Evolutionary conservation across 2,113 vertebrate genomes (phyloP).

Genomic region (Pedetes capensis): DNA sequence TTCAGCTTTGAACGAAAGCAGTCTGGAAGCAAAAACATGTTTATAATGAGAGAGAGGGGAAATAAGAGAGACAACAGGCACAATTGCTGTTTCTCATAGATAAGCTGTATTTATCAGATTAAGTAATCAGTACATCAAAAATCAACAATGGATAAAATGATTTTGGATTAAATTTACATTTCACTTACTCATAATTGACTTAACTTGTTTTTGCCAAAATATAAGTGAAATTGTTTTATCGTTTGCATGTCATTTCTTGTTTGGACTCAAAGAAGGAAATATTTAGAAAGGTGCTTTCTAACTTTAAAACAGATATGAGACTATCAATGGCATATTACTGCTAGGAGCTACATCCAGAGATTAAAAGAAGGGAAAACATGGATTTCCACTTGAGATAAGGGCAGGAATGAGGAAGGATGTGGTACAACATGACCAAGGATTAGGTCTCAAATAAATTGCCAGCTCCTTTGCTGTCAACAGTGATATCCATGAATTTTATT

Average conservation of each 20-base stretch:
- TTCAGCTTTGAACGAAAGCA: slow-evolving; percentile 36
- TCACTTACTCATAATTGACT: not conserved
- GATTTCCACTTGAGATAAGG: not conserved
- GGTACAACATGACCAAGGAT: not conserved
- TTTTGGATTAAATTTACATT: slow-evolving; percentile 22
- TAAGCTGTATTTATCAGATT: slow-evolving; percentile 14
- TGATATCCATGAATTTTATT: not conserved
- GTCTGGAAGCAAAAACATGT: not conserved
- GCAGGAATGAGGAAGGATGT: not conserved
- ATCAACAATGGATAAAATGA: not conserved
- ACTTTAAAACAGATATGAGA: not conserved
- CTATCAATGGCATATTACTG: not conserved
- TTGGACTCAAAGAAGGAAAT: slow-evolving; percentile 17
- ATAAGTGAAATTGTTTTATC: not conserved
- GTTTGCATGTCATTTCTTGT: not conserved
- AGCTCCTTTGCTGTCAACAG: not conserved
- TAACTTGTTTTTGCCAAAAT: slow-evolving; percentile 48
- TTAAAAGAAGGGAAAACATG: not conserved
- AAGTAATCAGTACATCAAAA: slow-evolving; percentile 6
- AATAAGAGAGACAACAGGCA: slow-evolving; percentile 39
- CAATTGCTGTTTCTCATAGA: slow-evolving; percentile 20
- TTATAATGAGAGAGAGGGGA: slow-evolving; percentile 3
- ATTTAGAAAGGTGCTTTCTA: not conserved
- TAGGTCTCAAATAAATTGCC: slow-evolving; percentile 2
- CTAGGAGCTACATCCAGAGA: not conserved